These are phyloP conservation scores for Galerucella nymphaeae DNA, from an alignment of 2,888 invertebrate species.

Conservation along the genomic window DNA sequence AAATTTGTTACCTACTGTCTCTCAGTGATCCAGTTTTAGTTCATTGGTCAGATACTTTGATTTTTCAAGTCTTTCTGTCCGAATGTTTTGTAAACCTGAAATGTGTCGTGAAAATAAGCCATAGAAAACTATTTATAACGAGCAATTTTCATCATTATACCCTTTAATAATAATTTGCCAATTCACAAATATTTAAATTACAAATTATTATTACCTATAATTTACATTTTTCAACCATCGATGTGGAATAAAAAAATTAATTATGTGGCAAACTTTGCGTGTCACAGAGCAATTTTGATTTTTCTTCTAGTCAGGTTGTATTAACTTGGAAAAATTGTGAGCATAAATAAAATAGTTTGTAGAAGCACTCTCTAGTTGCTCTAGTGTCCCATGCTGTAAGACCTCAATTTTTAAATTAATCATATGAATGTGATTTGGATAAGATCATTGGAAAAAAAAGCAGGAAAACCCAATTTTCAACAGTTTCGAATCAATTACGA, in stretches of 20 bases:
- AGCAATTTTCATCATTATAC: background rate
- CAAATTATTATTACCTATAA: constrained; percentile 14
- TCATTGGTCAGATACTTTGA: too few relatives aligned
- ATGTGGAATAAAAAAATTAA: background rate
- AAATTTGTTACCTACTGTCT: too few relatives aligned
- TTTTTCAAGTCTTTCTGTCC: too few relatives aligned
- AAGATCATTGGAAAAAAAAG: background rate
- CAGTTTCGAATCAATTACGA: background rate
- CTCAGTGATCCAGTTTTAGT: too few relatives aligned
- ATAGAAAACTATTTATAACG: too few relatives aligned
- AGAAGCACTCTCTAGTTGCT: too few relatives aligned
- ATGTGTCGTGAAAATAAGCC: too few relatives aligned
- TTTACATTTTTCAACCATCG: constrained; percentile 11
- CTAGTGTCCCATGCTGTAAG: too few relatives aligned
- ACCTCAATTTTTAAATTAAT: too few relatives aligned
- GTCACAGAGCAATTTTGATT: background rate
- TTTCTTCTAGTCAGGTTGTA: background rate
- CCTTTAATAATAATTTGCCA: background rate
- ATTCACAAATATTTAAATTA: constrained; percentile 11
- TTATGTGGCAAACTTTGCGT: constrained; percentile 13
- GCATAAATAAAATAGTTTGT: too few relatives aligned
- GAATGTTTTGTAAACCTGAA: too few relatives aligned
- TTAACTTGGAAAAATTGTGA: background rate
- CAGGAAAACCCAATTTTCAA: background rate
- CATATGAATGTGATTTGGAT: too few relatives aligned